Base-by-base conservation (phyloP, 2,113 vertebrate genomes). In the Sylvicapra grimmia region DNA sequence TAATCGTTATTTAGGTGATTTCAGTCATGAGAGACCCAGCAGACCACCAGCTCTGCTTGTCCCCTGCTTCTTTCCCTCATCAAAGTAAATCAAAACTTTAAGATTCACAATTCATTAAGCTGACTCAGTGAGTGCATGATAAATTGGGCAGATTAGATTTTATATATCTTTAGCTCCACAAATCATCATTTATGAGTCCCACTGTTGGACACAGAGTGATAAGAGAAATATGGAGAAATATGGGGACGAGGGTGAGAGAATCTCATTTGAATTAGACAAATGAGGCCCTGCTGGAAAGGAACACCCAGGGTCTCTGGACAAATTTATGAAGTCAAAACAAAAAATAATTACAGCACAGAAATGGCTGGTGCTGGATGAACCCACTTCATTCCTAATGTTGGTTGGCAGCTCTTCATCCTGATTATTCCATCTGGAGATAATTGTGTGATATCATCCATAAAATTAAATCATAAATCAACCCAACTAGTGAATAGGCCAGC, bases 351-450 rank as follows among this genome's bases (percentile, higher is more conserved):
- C 97, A 98, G 98, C 44, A 96, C 77, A 98, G 92, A 98, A 98
- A 98, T 97, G 97, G 96, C 97, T 98, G 98, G 92, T 97, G 97
- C 93, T 98, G 98, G 98, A 93, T 98, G 98, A 97, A 97, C 93
- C 98, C 92, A 90, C 96, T 98, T 95, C 97, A 75, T 95, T 98
- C 94, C 98, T 98, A 98, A 99, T 98, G 97, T 98, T 98, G 97
- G 98, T 94, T 99, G 98, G 99, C 98, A 99, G 87, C 77, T 96
- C 97, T 98, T 98, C 98, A 98, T 98, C 98, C 97, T 4, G 96
- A 98, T 99, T 98, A 99, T 99, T 99, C 98, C 98, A 99, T 99
- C 99, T 99, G 98, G 98, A 99, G 98, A 98, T 99, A 99, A 99
- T 99, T 99, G 98, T 98, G 98, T 99, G 98, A 98, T 98, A 99